A percentile compares a stretch with the other conserved stretches of the same genome.
Evolutionary conservation across 2,797 vertebrate genomes (phyloP).

Genomic region (Xenopus petersii): DNA sequence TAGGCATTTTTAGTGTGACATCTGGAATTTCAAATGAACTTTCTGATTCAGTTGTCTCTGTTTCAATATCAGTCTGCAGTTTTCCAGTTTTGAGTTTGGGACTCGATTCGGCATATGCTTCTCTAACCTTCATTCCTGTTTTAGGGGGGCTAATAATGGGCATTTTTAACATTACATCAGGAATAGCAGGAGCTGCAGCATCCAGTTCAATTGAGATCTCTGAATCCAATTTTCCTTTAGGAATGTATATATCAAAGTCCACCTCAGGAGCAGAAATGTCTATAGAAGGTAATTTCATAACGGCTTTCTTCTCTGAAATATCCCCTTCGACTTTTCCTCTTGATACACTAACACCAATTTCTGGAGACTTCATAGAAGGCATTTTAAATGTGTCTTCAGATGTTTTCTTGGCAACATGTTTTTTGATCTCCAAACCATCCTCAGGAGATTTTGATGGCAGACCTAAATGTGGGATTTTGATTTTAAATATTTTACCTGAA

Average conservation of each 20-base stretch:
- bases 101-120: constrained; percentile 39
- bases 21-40: constrained; percentile 37
- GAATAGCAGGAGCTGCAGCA: constrained; percentile 15
- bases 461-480: constrained; percentile 43
- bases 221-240: constrained; percentile 49
- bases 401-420: constrained; percentile 51
- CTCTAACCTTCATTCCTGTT: constrained; percentile 51
- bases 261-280: constrained; percentile 63
- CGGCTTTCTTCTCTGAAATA: constrained; percentile 36
- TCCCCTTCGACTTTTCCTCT: constrained; percentile 61
- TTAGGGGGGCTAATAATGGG: constrained; percentile 59
- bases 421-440: neutral
- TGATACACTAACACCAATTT: constrained; percentile 65
- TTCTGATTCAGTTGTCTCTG: constrained; percentile 22
- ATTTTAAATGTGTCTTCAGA: constrained; percentile 64
- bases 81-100: constrained; percentile 13
- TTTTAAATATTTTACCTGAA: constrained; percentile 36
- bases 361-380: constrained; percentile 71
- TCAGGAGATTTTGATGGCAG: constrained; percentile 22
- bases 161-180: constrained; percentile 51
- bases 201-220: constrained; percentile 24
- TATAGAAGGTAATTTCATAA: constrained; percentile 60
- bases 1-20: constrained; percentile 52
- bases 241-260: constrained; percentile 61
- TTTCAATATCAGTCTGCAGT: constrained; percentile 35